Base-by-base conservation (phyloP, 2,888 invertebrate genomes). In the Sarcophaga caerulescens region DNA sequence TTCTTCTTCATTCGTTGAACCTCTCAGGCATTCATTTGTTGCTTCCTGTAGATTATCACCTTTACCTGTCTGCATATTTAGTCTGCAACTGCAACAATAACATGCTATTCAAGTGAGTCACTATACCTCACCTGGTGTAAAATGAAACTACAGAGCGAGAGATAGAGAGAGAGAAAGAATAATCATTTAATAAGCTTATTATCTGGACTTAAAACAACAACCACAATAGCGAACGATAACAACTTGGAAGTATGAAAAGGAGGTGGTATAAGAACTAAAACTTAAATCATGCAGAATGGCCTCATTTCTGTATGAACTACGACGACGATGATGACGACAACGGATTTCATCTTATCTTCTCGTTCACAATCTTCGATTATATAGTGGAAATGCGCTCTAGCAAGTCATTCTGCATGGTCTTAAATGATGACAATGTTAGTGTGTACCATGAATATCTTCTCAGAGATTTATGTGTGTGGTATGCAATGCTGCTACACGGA, bases 131-230 rank as follows among this genome's bases (percentile, higher is more conserved):
- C 60, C 69, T 70, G 45, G 69, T 73, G 79, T 59, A 68, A 82
- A 75, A 62, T 79, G 66, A 71, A 79, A 81, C 81, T 78, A 25
- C 25, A 35, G 35, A 35, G 35, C 8, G 35, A 8, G 35, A 10
- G 35, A 6, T 5, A 10, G 35, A 35, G 10, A 35, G 35, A 10
- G 35, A 35, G 35, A 35, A 35, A 35, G 8, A 77, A 81, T 81
- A 86, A 86, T 81, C 86, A 81, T 84, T 84, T 86, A 86, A 84
- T 86, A 84, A 84, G 84, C 86, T 81, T 81, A 86, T 84, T 81
- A 84, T 84, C 70, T 84, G 65, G 62, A 69, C 70, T 78, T 74
- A 21, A 74, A 60, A 35, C 52, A 52, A 77, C 60, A 65, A 66
- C 35, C 35, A 35, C 2, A 35, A 35, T 10, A 35, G 8, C 8